Percentiles rank a stretch among this genome's conserved stretches.
These are phyloP conservation scores for Fabriciana adippe DNA, from an alignment of 2,888 invertebrate genomes.

Conservation along the genomic window DNA sequence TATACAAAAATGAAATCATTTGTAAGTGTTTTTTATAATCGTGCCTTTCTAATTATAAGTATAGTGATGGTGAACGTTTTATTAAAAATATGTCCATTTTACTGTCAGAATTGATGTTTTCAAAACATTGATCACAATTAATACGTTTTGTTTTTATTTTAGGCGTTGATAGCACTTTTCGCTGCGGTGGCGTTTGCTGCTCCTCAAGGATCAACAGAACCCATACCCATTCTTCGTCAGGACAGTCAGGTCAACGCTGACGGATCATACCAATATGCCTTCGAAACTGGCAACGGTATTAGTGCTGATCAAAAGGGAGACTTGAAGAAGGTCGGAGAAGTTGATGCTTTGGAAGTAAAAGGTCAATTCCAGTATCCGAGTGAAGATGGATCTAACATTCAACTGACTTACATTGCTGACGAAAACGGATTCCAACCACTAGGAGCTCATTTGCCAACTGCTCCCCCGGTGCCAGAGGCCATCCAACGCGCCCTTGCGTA, in stretches of 20 bases:
- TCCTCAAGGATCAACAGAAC: constrained; percentile 67
- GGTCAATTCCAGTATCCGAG: constrained; percentile 86
- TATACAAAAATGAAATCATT: constrained; percentile 71
- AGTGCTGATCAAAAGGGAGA: constrained; percentile 82
- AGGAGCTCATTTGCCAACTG: constrained; percentile 84
- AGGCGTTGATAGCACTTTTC: constrained; percentile 68
- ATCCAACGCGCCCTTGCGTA: constrained; percentile 86
- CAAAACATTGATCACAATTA: not conserved
- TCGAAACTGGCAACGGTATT: constrained; percentile 86
- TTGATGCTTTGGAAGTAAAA: constrained; percentile 81
- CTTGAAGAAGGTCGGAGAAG: constrained; percentile 82
- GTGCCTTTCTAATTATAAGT: constrained; percentile 23
- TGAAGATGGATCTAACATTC: constrained; percentile 85
- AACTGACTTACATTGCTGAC: constrained; percentile 85
- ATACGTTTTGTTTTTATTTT: constrained; percentile 42
- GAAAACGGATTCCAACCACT: constrained; percentile 87
- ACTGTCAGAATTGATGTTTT: not conserved
- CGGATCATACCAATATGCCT: constrained; percentile 83
- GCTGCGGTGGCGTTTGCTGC: constrained; percentile 64
- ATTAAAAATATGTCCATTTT: not conserved
- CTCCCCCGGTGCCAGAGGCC: constrained; percentile 87
- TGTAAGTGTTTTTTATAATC: constrained; percentile 61
- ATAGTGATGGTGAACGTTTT: constrained; percentile 37
- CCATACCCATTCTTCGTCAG: constrained; percentile 81
- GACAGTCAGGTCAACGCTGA: constrained; percentile 83